A percentile compares a stretch with the other conserved stretches of the same genome.
These are phyloP conservation scores for Hymenopus coronatus DNA, from an alignment of 2,888 invertebrate species.

Conservation along the genomic window DNA sequence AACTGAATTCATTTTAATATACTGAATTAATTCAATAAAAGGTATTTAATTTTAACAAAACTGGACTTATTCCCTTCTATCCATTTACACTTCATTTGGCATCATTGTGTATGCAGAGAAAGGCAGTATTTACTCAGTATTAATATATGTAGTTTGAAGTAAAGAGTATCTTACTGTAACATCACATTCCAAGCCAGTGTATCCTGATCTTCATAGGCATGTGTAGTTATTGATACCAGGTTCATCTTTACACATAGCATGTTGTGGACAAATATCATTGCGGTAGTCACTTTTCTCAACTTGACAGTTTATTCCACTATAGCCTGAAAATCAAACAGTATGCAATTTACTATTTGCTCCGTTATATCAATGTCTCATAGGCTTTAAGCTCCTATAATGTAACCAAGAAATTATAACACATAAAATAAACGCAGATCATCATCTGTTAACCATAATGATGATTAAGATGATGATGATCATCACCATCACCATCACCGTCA, in stretches of 20 bases:
- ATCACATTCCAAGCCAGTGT: constrained; percentile 89
- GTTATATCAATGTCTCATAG: neutral
- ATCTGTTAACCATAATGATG: too few species aligned
- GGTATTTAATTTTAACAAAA: too few species aligned
- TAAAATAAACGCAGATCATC: neutral
- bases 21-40: too few species aligned
- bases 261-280: constrained; percentile 88
- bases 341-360: too few species aligned
- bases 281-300: constrained; percentile 86
- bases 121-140: too few species aligned
- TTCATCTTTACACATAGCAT: constrained; percentile 96
- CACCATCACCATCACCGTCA: too few species aligned
- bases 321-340: constrained; percentile 49
- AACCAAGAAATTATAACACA: neutral
- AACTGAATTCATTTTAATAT: too few species aligned
- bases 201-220: constrained; percentile 91
- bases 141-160: neutral
- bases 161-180: constrained; percentile 61
- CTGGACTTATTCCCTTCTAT: too few species aligned
- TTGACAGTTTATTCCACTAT: constrained; percentile 79
- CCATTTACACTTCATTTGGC: too few species aligned
- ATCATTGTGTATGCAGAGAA: too few species aligned
- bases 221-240: constrained; percentile 85
- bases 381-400: neutral
- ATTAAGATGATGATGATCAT: too few species aligned